Evolutionary conservation across 2,113 vertebrate species (phyloP).

Genomic region (Bostrychus sinensis): DNA sequence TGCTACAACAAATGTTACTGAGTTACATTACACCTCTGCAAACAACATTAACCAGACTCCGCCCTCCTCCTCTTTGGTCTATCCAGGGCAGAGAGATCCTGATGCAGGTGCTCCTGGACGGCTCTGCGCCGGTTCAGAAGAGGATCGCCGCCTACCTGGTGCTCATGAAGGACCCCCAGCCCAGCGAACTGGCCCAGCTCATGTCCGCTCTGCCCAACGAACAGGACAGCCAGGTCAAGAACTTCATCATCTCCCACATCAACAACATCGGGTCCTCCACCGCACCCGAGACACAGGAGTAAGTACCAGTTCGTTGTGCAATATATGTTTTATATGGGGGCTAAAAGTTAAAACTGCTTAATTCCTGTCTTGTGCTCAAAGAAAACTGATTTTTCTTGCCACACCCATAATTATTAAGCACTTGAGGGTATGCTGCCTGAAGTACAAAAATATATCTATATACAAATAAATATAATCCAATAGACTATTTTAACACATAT

Average conservation of each 20-base stretch:
- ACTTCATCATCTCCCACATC: slow-evolving; percentile 89
- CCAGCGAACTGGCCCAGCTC: slow-evolving; percentile 80
- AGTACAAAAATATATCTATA: too few species aligned
- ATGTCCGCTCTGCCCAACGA: slow-evolving; percentile 72
- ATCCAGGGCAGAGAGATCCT: slow-evolving; percentile 83
- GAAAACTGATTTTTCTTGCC: too few species aligned
- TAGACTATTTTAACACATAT: too few species aligned
- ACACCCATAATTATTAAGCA: too few species aligned
- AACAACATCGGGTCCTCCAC: slow-evolving; percentile 88
- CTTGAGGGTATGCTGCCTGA: too few species aligned
- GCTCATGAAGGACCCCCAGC: slow-evolving; percentile 87
- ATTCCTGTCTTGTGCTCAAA: too few species aligned
- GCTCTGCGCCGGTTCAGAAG: slow-evolving; percentile 80
- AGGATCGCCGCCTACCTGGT: slow-evolving; percentile 91
- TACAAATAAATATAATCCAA: too few species aligned
- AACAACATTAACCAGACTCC: too few species aligned
- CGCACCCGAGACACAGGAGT: slow-evolving; percentile 79
- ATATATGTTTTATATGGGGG: neutral
- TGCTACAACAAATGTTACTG: too few species aligned
- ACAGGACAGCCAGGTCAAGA: slow-evolving; percentile 86
- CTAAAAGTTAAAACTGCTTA: too few species aligned
- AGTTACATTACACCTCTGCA: too few species aligned
- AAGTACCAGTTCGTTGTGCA: slow-evolving; percentile 52
- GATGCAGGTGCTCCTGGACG: slow-evolving; percentile 80
- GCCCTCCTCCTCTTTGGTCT: slow-evolving; percentile 11